Evolutionary conservation across 2,797 vertebrate species (phyloP), one percentile per base, ranked within the genome.

Genomic region (Macrochelys suwanniensis): DNA sequence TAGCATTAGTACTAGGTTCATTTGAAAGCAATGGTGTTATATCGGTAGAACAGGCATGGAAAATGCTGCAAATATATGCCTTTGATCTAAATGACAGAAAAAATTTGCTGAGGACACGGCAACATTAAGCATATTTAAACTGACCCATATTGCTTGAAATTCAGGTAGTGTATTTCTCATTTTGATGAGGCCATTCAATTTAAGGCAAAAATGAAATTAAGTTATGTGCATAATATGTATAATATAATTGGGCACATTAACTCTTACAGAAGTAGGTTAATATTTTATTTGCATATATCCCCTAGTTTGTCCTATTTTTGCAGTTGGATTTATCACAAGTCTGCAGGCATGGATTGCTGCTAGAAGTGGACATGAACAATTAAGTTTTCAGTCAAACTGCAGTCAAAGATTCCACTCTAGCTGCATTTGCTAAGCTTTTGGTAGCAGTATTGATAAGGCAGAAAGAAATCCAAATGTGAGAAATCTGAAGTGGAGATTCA

Each of bases 61-160:
- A 96, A 98, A 97, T 93, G 28, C 59, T 96, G 93, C 89, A 97
- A 97, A 95, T 89, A 85, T 50, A 93, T 90, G 78, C 42, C 95
- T 98, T 98, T 97, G 97, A 98, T 97, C 96, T 97, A 96, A 98
- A 96, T 95, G 95, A 97, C 97, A 98, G 94, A 97, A 97, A 96
- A 96, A 97, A 97, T 97, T 97, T 94, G 57, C 92, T 77, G 89
- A 83, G 93, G 96, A 92, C 92, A 95, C 2, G 78, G 93, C 91
- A 92, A 78, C 92, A 92, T 97, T 97, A 97, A 95, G 93, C 83
- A 84, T 68, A 15, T 97, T 98, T 96, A 94, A 98, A 97, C 33
- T 97, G 96, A 97, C 96, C 94, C 94, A 80, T 77, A 92, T 96
- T 96, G 45, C 90, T 96, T 94, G 95, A 95, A 96, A 93, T 87